Conservation (phyloP, 1,140 invertebrate species). For the Neodiprion lecontei region DNA sequence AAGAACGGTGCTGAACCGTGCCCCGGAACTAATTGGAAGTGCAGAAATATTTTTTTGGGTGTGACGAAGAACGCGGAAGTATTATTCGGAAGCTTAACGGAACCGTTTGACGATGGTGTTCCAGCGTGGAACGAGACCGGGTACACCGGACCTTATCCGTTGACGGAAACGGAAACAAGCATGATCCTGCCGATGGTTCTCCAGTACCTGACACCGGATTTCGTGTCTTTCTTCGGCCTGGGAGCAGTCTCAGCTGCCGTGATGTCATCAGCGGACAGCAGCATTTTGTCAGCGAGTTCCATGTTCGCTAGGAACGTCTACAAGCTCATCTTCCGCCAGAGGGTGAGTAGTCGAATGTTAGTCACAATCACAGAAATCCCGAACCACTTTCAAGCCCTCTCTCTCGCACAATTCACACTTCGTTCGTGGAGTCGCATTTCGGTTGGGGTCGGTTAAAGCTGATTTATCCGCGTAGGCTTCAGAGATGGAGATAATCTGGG, state of each 20-base stretch:
- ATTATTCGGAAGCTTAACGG: not conserved
- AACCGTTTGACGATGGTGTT: conserved; percentile 33
- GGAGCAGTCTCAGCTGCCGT: conserved; percentile 98
- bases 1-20: not conserved
- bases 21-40: conserved; percentile 3
- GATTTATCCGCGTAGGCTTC: conserved; percentile 70
- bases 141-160: conserved; percentile 76
- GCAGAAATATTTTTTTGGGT: not conserved
- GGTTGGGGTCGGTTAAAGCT: not conserved
- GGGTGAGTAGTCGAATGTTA: conserved; percentile 62
- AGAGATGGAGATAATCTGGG: conserved; percentile 97
- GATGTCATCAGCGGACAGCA: conserved; percentile 98
- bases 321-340: conserved; percentile 93
- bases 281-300: conserved; percentile 93
- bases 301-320: conserved; percentile 99
- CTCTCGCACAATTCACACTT: not conserved
- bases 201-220: conserved; percentile 92
- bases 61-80: not conserved
- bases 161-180: conserved; percentile 80
- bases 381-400: not conserved
- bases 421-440: not conserved
- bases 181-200: conserved; percentile 97
- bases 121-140: conserved; percentile 93
- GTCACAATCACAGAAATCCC: not conserved
- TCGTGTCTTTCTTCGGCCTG: conserved; percentile 95